These are phyloP conservation scores for Pollenia labialis DNA, from an alignment of 2,888 invertebrate species.

Conservation along the genomic window DNA sequence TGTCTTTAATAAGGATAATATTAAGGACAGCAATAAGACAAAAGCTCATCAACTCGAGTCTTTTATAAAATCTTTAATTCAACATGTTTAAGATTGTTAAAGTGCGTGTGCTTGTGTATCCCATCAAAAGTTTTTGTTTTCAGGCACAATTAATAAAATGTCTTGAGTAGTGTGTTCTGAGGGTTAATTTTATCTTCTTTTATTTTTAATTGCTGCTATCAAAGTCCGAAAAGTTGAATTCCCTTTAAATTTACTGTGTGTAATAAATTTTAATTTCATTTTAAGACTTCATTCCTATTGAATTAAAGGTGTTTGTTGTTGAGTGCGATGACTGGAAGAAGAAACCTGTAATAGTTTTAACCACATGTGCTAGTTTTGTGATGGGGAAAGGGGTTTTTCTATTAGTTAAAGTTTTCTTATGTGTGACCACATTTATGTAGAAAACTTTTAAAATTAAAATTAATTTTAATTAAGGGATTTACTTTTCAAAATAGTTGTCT, in stretches of 20 bases:
- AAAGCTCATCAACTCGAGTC: slow-evolving; percentile 30
- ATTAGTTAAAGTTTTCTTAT: slow-evolving; percentile 60
- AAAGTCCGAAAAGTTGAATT: slow-evolving; percentile 53
- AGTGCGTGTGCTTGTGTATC: neutral
- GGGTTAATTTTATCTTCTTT: slow-evolving; percentile 68
- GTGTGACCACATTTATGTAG: slow-evolving; percentile 73
- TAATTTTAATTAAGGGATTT: slow-evolving; percentile 78
- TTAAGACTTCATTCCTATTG: slow-evolving; percentile 53
- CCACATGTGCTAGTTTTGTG: slow-evolving; percentile 37
- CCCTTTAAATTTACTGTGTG: slow-evolving; percentile 31
- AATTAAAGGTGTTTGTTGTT: slow-evolving; percentile 56
- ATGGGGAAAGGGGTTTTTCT: neutral
- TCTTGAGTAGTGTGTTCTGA: neutral
- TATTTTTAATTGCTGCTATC: slow-evolving; percentile 61
- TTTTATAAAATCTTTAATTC: slow-evolving; percentile 67
- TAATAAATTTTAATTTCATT: slow-evolving; percentile 72
- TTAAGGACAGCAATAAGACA: slow-evolving; percentile 52
- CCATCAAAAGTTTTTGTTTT: slow-evolving; percentile 35
- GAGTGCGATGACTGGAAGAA: slow-evolving; percentile 5
- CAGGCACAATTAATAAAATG: slow-evolving; percentile 70
- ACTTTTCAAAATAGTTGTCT: neutral
- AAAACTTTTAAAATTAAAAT: slow-evolving; percentile 74
- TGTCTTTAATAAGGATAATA: slow-evolving; percentile 53
- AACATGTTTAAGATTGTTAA: slow-evolving; percentile 50
- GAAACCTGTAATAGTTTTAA: slow-evolving; percentile 20